phyloP scores from a whole-genome alignment of 2,888 invertebrate genomes.

The Leptodirus hochenwartii region DNA sequence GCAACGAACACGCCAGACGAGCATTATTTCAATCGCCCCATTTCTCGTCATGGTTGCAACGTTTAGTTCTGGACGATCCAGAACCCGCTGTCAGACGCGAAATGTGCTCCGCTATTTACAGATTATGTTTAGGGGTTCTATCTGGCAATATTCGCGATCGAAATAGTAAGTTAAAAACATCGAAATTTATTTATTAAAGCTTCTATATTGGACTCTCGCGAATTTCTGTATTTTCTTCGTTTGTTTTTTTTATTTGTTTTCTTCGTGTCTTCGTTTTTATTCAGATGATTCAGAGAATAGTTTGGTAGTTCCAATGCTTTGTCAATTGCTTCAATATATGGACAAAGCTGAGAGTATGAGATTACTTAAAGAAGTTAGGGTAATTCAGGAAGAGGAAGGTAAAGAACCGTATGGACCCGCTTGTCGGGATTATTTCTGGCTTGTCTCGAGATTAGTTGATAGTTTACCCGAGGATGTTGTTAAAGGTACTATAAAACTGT shows the following conservation, averaged over 20 bases:
- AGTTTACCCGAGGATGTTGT: conserved; percentile 65
- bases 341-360: conserved; percentile 76
- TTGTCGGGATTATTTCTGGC: conserved; percentile 88
- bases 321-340: conserved; percentile 62
- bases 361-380: conserved; percentile 30
- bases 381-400: conserved; percentile 45
- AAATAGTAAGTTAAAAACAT: too few relatives aligned
- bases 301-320: conserved; percentile 59
- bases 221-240: not conserved
- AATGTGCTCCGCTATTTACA: conserved; percentile 82
- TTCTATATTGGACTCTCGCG: not conserved
- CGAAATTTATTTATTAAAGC: too few relatives aligned
- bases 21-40: conserved; percentile 56
- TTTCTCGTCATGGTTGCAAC: conserved; percentile 54
- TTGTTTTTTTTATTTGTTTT: not conserved
- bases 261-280: conserved; percentile 10
- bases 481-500: too few relatives aligned
- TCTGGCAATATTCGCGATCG: too few relatives aligned
- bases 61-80: conserved; percentile 73
- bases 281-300: conserved; percentile 29
- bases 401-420: conserved; percentile 91
- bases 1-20: conserved; percentile 59
- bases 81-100: conserved; percentile 83
- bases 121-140: conserved; percentile 57
- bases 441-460: conserved; percentile 75